Conservation (phyloP, 1,140 invertebrate species). For the Drosophila punjabiensis region DNA sequence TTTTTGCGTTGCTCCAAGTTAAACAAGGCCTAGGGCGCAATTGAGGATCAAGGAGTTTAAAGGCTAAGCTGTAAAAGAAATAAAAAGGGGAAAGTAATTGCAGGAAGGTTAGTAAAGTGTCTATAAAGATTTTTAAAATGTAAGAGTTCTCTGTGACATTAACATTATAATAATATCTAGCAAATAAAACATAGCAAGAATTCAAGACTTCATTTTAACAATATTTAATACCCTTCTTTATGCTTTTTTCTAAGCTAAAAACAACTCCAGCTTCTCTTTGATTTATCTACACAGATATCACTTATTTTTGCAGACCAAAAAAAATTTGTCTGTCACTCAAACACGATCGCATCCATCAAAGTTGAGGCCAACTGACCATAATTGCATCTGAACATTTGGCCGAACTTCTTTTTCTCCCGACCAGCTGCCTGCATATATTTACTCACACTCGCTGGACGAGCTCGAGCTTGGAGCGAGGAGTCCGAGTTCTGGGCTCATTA, state of each 20-base stretch:
- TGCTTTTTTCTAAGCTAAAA: neutral
- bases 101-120: neutral
- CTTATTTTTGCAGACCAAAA: neutral
- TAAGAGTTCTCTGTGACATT: too few relatives aligned
- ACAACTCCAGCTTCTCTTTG: neutral
- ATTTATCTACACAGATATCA: neutral
- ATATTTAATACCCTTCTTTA: neutral
- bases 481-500: conserved; percentile 69
- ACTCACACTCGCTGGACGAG: conserved; percentile 47
- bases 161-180: too few relatives aligned
- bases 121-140: neutral
- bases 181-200: too few relatives aligned
- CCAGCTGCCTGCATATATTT: conserved; percentile 63
- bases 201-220: neutral
- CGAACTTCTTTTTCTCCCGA: neutral
- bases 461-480: conserved; percentile 51
- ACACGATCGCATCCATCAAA: conserved; percentile 22
- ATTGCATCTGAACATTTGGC: conserved; percentile 17
- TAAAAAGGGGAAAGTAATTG: neutral
- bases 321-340: conserved; percentile 10
- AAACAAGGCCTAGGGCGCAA: conserved; percentile 37
- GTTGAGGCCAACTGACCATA: conserved; percentile 37
- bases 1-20: conserved; percentile 1
- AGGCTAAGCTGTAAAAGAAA: conserved; percentile 6
- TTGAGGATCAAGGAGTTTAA: conserved; percentile 41